phyloP scores from a whole-genome alignment of 2,113 vertebrate species.

The Chrysochloris asiatica region DNA sequence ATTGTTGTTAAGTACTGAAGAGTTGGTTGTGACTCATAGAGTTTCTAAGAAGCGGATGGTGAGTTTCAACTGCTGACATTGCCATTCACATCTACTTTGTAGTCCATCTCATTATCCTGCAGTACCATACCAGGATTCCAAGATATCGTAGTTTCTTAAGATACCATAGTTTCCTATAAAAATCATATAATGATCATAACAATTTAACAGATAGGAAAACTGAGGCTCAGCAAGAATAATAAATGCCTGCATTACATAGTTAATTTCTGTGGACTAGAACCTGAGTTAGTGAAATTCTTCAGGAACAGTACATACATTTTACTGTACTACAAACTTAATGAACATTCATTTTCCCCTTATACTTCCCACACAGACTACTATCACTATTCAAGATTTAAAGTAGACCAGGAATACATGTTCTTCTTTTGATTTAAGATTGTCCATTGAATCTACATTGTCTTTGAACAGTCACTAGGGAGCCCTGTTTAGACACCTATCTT shows the following conservation, averaged over 20 bases:
- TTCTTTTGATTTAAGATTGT: not conserved
- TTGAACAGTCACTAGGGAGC: not conserved
- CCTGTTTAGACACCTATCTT: not conserved
- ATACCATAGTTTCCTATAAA: not conserved
- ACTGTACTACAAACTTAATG: not conserved
- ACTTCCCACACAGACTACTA: not conserved
- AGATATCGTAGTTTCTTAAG: too few species aligned
- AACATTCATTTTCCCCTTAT: not conserved
- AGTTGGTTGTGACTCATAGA: too few species aligned
- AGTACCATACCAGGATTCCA: too few species aligned
- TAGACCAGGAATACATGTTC: not conserved
- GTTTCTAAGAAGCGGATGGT: too few species aligned
- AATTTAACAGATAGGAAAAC: not conserved
- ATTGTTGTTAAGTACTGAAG: too few species aligned
- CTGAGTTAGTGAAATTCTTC: not conserved
- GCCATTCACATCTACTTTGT: too few species aligned
- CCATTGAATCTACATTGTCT: not conserved
- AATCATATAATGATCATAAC: not conserved
- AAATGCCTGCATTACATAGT: not conserved
- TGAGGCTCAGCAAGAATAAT: not conserved
- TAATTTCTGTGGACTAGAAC: not conserved
- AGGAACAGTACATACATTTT: not conserved
- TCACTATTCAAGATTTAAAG: not conserved
- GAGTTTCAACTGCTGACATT: too few species aligned
- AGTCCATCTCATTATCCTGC: too few species aligned